Evolutionary conservation across 2,888 invertebrate genomes (phyloP), one percentile per base, ranked within the genome.

Genomic region (Stramonita haemastoma): DNA sequence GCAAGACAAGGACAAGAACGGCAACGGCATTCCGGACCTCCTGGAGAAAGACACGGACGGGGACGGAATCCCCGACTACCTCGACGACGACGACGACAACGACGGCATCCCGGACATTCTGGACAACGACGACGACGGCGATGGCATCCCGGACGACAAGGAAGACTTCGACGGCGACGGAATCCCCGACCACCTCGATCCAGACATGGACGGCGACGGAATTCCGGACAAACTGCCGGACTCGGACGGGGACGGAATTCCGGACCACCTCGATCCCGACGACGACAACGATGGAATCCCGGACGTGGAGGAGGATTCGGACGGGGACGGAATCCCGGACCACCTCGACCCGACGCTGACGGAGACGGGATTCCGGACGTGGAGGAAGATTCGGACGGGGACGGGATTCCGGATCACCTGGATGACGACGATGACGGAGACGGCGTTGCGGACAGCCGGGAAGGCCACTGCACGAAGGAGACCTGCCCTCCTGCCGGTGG

Each of bases 161-260:
- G 93, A 92, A 66, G 95, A 95, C 90, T 90, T 87, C 56, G 95
- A 95, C 91, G 94, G 94, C n/a, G 95, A 95, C 91, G 95, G 95
- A 2, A 94, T 95, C 85, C 95, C 94, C 22, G 94, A 94, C 89
- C 90, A 92, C 77, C 56, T 92, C 34, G 93, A 93, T 22, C 90
- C 90, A 36, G 95, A 95, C 91, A 92, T 90, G 36, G 95, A 95
- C 91, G 94, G 94, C 26, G 95, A 95, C 91, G 95, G 95, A 1
- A 93, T 95, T 87, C 94, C 94, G n/a, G 94, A 94, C 88, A 92
- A 92, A 87, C 89, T 94, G 90, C 94, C 94, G 26, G 94, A 94
- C 90, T 92, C 92, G n/a, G 94, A 95, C 91, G 94, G 94, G 19
- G 94, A 95, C 92, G 95, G 95, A n/a, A 93, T 94, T 46, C 94